These are phyloP conservation scores for Sebastiscus albofasciatus DNA, from an alignment of 2,797 vertebrate genomes.

Conservation along the genomic window DNA sequence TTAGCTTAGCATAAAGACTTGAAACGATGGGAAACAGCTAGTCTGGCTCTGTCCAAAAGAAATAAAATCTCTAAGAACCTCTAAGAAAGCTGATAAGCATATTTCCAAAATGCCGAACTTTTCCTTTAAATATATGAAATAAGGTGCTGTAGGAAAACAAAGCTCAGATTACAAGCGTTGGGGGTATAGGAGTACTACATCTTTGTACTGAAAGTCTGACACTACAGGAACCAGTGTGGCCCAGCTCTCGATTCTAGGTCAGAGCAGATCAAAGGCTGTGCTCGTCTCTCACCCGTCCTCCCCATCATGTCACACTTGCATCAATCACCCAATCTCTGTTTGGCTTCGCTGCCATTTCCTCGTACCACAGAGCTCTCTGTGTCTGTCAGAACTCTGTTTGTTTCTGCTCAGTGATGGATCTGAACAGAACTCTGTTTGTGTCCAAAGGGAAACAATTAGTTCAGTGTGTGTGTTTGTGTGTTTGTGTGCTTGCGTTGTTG, in stretches of 20 bases:
- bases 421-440: slow-evolving; percentile 65
- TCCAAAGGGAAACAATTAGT: slow-evolving; percentile 74
- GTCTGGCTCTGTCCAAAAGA: not conserved
- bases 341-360: slow-evolving; percentile 45
- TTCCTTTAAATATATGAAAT: not conserved
- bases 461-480: slow-evolving; percentile 62
- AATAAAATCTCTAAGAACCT: not conserved
- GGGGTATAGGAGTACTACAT: not conserved
- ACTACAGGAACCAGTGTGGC: slow-evolving; percentile 9
- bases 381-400: slow-evolving; percentile 58
- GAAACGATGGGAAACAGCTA: not conserved
- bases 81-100: not conserved
- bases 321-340: slow-evolving; percentile 53
- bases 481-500: slow-evolving; percentile 25
- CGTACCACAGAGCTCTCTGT: slow-evolving; percentile 47
- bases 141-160: not conserved
- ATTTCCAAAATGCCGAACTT: not conserved
- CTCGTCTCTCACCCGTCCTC: slow-evolving; percentile 5
- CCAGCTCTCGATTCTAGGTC: slow-evolving; percentile 40
- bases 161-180: not conserved
- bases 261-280: slow-evolving; percentile 42
- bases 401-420: slow-evolving; percentile 56
- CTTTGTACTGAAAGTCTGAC: not conserved
- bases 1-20: not conserved
- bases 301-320: slow-evolving; percentile 29